Evolutionary conservation across 2,888 invertebrate species (phyloP).

Genomic region (Seira sanloemensis): DNA sequence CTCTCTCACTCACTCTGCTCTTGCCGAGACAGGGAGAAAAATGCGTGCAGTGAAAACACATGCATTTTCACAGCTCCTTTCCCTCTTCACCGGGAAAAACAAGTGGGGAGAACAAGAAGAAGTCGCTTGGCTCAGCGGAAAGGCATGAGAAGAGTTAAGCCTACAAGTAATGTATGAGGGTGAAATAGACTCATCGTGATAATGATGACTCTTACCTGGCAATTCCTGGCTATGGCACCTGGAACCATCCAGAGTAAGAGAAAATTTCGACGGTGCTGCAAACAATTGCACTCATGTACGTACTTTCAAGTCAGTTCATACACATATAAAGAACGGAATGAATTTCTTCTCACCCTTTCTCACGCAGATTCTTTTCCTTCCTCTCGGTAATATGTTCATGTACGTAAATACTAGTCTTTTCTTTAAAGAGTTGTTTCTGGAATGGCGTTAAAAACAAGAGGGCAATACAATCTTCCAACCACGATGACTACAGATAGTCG

Average conservation of each 20-base stretch:
- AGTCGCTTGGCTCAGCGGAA: conserved; percentile 14
- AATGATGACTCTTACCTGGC: conserved; percentile 11
- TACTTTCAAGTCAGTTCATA: conserved; percentile 5
- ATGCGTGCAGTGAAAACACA: conserved; percentile 12
- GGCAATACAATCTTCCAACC: background rate
- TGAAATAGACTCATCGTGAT: background rate
- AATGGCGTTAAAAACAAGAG: conserved; percentile 14
- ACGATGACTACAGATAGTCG: background rate
- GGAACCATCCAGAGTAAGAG: background rate
- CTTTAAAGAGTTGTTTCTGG: background rate
- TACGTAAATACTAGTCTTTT: too few species aligned
- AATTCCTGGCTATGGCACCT: background rate
- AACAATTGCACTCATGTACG: conserved; percentile 3
- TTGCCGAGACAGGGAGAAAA: background rate
- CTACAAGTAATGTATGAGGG: conserved; percentile 7
- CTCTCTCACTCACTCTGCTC: background rate
- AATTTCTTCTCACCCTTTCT: background rate
- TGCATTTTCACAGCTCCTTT: conserved; percentile 12
- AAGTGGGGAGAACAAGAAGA: background rate
- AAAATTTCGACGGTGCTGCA: background rate
- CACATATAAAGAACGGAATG: background rate
- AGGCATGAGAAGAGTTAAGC: background rate
- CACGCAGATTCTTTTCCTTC: background rate
- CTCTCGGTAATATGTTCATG: too few species aligned
- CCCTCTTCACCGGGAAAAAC: background rate